Percentiles rank a stretch among this genome's conserved stretches.
Conservation (phyloP, 2,888 invertebrate species). For the Synanthedon myopaeformis region DNA sequence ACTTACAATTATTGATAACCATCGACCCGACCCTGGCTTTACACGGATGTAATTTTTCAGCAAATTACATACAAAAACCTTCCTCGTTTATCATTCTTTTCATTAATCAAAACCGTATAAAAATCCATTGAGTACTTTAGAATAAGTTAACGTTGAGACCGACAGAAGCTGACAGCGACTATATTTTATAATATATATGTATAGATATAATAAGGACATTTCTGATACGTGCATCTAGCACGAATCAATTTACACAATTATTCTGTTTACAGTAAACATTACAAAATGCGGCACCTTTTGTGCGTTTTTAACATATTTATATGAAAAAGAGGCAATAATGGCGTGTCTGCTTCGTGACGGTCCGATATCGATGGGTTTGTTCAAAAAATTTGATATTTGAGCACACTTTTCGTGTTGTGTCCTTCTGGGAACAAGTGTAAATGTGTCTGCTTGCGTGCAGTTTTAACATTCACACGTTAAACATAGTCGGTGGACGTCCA, state of each 20-base stretch:
- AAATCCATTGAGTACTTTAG: no score
- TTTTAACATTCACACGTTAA: constrained; percentile 47
- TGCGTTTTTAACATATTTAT: constrained; percentile 17
- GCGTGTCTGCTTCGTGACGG: constrained; percentile 32
- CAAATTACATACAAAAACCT: no score
- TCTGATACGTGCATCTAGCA: neutral
- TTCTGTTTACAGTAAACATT: neutral
- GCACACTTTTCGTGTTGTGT: constrained; percentile 27
- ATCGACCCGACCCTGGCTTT: no score
- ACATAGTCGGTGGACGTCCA: constrained; percentile 18
- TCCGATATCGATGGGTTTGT: constrained; percentile 28
- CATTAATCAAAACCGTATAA: no score
- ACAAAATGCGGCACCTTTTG: neutral
- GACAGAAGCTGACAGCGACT: no score
- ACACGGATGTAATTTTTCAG: no score
- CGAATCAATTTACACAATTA: neutral
- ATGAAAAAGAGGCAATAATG: constrained; percentile 23
- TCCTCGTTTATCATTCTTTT: no score
- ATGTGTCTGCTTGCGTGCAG: constrained; percentile 17
- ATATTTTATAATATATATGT: no score
- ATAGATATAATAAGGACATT: neutral
- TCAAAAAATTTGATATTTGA: constrained; percentile 28
- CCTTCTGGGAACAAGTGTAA: constrained; percentile 46
- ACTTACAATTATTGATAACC: no score
- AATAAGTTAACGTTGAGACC: no score